Evolutionary conservation across 2,888 invertebrate species (phyloP).

Genomic region (Halocaridina rubra): DNA sequence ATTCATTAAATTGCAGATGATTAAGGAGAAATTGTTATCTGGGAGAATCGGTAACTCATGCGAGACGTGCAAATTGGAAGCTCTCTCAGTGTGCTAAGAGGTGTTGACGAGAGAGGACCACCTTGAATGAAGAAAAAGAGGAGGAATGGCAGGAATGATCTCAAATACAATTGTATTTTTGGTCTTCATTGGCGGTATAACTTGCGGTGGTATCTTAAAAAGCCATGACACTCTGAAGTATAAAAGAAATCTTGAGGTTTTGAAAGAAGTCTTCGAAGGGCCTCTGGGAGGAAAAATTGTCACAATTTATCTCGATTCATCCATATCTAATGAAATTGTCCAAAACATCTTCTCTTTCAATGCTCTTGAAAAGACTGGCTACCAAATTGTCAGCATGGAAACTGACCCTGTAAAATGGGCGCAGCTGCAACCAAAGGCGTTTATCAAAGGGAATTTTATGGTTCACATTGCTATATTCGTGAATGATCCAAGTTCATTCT

Average conservation of each 20-base stretch:
- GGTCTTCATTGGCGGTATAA: no score
- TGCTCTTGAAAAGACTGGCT: not conserved
- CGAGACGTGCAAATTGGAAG: no score
- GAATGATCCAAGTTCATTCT: not conserved
- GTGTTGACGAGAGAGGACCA: no score
- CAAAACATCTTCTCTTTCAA: not conserved
- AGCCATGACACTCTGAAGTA: no score
- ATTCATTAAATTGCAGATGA: no score
- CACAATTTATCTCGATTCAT: not conserved
- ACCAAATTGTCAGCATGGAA: not conserved
- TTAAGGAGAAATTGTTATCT: no score
- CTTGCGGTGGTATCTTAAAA: no score
- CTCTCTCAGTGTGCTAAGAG: no score
- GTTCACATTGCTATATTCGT: conserved; percentile 20
- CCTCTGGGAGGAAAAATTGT: not conserved
- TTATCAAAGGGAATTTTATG: not conserved
- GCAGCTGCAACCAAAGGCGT: not conserved
- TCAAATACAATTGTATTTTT: no score
- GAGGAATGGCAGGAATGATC: no score
- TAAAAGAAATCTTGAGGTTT: not conserved
- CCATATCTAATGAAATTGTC: not conserved
- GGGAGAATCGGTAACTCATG: no score
- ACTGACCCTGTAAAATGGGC: not conserved
- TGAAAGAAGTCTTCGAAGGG: not conserved
- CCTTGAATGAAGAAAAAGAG: no score